A percentile compares a stretch with the other conserved stretches of the same genome.
Evolutionary conservation across 2,797 vertebrate genomes (phyloP).

Genomic region (Numenius phaeopus): DNA sequence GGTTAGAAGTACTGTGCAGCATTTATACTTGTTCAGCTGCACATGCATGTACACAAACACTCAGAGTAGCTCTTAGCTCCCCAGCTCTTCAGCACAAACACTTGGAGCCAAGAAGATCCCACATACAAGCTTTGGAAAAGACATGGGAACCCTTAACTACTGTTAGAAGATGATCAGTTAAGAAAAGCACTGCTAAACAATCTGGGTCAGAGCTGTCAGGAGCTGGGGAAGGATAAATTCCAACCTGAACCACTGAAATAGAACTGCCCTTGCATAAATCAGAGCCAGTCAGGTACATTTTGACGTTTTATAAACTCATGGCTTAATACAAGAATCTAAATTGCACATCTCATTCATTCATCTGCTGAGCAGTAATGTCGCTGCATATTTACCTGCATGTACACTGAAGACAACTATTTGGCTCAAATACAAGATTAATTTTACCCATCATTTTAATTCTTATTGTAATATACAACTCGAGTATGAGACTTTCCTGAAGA

Average conservation of each 20-base stretch:
- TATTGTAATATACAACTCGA: background rate
- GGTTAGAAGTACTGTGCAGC: background rate
- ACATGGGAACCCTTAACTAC: background rate
- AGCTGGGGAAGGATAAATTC: background rate
- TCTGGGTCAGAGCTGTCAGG: background rate
- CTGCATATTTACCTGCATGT: background rate
- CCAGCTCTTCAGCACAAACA: background rate
- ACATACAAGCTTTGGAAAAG: background rate
- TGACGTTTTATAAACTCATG: background rate
- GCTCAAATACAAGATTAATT: background rate
- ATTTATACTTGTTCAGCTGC: background rate
- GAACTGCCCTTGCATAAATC: background rate
- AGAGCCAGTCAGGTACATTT: background rate
- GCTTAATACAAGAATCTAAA: background rate
- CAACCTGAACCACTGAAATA: background rate
- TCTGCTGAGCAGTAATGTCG: background rate
- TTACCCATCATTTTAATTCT: background rate
- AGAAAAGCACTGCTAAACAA: background rate
- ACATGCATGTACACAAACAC: accelerated
- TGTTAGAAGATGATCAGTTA: background rate
- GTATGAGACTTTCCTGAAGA: background rate
- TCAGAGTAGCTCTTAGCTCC: background rate
- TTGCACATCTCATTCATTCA: background rate
- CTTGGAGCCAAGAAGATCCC: background rate
- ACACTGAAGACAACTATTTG: background rate